These are phyloP conservation scores for Nymphalis polychloros DNA, from an alignment of 2,888 invertebrate genomes.

Conservation along the genomic window DNA sequence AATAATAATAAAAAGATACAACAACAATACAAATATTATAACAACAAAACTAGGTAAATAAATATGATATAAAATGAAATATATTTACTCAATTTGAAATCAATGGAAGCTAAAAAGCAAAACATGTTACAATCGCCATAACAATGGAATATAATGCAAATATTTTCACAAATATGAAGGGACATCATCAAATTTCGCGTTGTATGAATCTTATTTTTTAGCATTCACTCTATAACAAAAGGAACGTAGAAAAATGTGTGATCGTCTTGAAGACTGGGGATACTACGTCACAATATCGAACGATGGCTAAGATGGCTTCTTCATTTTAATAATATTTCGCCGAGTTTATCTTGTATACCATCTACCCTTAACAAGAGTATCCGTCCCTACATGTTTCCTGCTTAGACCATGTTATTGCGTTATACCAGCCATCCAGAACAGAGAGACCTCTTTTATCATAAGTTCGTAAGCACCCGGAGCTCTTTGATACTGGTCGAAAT, in stretches of 20 bases:
- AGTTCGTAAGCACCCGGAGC: neutral
- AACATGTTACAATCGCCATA: conserved; percentile 18
- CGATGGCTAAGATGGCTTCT: conserved; percentile 14
- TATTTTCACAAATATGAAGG: conserved; percentile 14
- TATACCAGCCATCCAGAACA: conserved; percentile 38
- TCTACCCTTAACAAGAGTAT: conserved; percentile 43
- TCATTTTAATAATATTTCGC: conserved; percentile 30
- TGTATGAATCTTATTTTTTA: conserved; percentile 17
- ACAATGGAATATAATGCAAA: conserved; percentile 21
- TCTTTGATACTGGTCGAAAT: conserved; percentile 38
- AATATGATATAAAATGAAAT: neutral
- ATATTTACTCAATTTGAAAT: conserved; percentile 15
- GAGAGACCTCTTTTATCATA: conserved; percentile 11
- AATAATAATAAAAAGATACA: neutral
- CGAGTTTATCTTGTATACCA: conserved; percentile 43
- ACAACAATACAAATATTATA: neutral
- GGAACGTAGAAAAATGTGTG: neutral
- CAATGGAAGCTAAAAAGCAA: conserved; percentile 20
- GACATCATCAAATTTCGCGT: conserved; percentile 21
- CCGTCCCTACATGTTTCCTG: conserved; percentile 52
- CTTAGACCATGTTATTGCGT: conserved; percentile 48
- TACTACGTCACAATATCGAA: conserved; percentile 1
- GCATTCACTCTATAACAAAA: conserved; percentile 6
- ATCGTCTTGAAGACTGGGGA: neutral
- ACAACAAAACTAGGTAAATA: neutral